Evolutionary conservation across 2,797 vertebrate species (phyloP).

Genomic region (Manis crassicaudata): DNA sequence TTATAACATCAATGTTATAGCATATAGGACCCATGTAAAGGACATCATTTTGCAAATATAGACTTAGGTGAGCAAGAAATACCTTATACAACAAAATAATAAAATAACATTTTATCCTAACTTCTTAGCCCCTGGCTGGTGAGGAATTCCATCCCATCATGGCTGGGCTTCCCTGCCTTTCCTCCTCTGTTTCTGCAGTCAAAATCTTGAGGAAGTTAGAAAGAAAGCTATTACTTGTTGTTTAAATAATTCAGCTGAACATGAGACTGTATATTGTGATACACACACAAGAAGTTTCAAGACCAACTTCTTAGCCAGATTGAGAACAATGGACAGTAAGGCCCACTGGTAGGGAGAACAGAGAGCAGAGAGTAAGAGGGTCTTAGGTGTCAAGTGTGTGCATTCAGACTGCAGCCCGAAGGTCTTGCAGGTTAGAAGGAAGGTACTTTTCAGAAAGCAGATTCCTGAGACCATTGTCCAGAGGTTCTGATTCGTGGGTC

Average conservation of each 20-base stretch:
- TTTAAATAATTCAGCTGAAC: background rate
- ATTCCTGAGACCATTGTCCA: background rate
- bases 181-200: background rate
- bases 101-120: background rate
- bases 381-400: background rate
- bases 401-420: background rate
- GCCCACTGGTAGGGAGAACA: background rate
- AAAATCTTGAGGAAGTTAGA: conserved; percentile 21
- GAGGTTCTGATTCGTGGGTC: background rate
- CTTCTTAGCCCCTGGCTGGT: background rate
- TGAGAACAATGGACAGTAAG: too few species aligned
- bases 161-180: background rate
- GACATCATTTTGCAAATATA: background rate
- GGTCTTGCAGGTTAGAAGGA: background rate
- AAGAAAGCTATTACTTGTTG: background rate
- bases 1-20: background rate
- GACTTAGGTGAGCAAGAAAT: background rate
- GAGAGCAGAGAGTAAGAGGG: background rate
- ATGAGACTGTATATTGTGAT: background rate
- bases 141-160: background rate
- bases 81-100: background rate
- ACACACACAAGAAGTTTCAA: background rate
- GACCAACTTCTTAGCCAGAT: background rate
- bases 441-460: background rate
- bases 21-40: background rate